Base-by-base conservation (phyloP, 2,888 invertebrate species). In the Blastobasis adustella region DNA sequence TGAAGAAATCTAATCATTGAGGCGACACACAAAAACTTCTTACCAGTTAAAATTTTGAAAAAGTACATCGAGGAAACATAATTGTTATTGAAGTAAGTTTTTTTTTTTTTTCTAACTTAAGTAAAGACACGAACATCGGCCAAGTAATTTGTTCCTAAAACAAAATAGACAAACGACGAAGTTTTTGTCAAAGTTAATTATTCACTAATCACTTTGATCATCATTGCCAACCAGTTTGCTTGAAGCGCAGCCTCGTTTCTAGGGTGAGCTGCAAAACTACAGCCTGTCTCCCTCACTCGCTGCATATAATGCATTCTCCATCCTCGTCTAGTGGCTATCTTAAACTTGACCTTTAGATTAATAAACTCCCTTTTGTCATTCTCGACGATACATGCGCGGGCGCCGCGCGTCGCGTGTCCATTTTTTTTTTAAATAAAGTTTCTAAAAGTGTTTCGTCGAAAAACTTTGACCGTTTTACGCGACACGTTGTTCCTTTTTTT, bases 261-360 rank as follows among this genome's bases (percentile, higher is more conserved):
- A 57, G 58, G 57, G 48, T 52, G 54, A 60, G 62, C 53, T 50
- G 44, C 58, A 59, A 63, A 59, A 46, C 9, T 50, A 48, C 45
- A 48, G 6, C 43, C n/a, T 41, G 43, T 55, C 54, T 73, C 57
- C 37, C 49, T 54, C 62, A 1, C 47, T 52, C 40, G 23, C 23
- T 7, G 6, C 37, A 42, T 53, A 40, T 41, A 49, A 57, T 41
- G 56, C 51, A 53, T 57, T 48, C n/a, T 45, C 60, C 57, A 47
- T 71, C 73, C 70, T 65, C 10, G 49, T 69, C 67, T 53, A 57
- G 51, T 62, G 63, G 63, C 67, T 70, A 77, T 79, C 73, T 71
- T 78, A 81, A 81, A 80, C 82, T 82, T 84, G 84, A 83, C 81
- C 84, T 84, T 76, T 42, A 36, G 46, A 44, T 58, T 66, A 52